A percentile compares a stretch with the other conserved stretches of the same genome.
Conservation (phyloP, 2,888 invertebrate species). For the Cactoblastis cactorum region DNA sequence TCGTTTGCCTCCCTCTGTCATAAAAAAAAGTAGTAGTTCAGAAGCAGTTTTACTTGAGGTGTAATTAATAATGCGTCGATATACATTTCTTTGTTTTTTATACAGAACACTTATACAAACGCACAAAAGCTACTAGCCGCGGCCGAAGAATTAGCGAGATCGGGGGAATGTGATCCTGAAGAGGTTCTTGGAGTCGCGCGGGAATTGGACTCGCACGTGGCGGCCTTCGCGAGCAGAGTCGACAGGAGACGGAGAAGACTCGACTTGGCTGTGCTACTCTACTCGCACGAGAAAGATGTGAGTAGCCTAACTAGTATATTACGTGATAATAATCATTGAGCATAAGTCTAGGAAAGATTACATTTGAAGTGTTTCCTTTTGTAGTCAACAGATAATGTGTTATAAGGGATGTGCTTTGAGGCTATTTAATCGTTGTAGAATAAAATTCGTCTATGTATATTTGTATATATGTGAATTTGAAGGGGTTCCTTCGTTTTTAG, state of each 20-base stretch:
- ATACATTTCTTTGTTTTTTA: not conserved
- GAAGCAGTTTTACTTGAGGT: not conserved
- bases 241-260: slow-evolving; percentile 93
- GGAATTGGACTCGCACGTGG: slow-evolving; percentile 95
- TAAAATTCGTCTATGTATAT: too few species aligned
- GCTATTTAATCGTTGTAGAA: too few species aligned
- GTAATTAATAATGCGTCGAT: not conserved
- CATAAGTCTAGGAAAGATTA: too few species aligned
- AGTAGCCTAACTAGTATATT: too few species aligned
- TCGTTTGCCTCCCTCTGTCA: too few species aligned
- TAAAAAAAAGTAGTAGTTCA: too few species aligned
- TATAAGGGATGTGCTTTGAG: too few species aligned
- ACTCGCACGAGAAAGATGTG: slow-evolving; percentile 97
- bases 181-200: slow-evolving; percentile 97
- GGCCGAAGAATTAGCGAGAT: slow-evolving; percentile 96
- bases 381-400: too few species aligned
- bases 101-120: slow-evolving; percentile 97
- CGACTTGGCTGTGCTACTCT: slow-evolving; percentile 96
- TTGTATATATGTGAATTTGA: too few species aligned
- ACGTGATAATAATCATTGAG: too few species aligned
- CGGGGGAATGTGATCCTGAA: slow-evolving; percentile 97
- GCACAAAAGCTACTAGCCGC: slow-evolving; percentile 97
- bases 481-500: too few species aligned
- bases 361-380: too few species aligned
- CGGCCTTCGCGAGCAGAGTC: slow-evolving; percentile 95